Base-by-base conservation (phyloP, 1,140 invertebrate genomes). In the Cydia splendana region DNA sequence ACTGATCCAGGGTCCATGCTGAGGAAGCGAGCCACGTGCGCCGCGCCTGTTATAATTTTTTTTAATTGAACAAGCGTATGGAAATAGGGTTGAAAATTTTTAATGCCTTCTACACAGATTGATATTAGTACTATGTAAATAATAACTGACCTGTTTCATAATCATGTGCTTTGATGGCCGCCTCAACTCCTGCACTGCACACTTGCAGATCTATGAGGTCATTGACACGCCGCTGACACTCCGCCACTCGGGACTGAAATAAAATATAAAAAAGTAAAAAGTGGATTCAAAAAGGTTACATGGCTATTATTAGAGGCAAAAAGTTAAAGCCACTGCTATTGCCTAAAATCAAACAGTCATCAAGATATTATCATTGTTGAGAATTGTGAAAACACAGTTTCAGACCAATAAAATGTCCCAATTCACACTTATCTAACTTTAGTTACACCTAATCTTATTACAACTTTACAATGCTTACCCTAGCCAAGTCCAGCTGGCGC, bases 141-240 rank as follows among this genome's bases (percentile, higher is more conserved):
- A 48, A 48, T 48, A 48, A 15, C 45, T 65, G 78, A 93, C 92
- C 99, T 94, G 98, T 96, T 90, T 98, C 97, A 90, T 96, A 97
- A 91, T 98, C 96, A 93, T 99, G 98, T 87, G 98, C 97, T 82
- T 96, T 95, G 34, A 99, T 95, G 12, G 98, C 98, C 65, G 97
- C 96, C 78, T 98, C 96, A 0, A 99, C 98, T 65, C 98, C 98
- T 92, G 99, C 97, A 78, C 98, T 98, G 90, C 98, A 99, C 67
- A 98, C 95, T 90, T 99, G 98, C 24, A 99, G 94, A 93, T 99
- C 99, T 77, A 99, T 95, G 24, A 99, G 95, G 93, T 99, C 99
- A 88, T 99, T 98, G 0, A 99, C 98, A 80, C 98, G 94, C 84
- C 97, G 96, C 86, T 99, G 98, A 90, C 98, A 99, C 84, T 99